Percentiles rank a stretch among this genome's conserved stretches.
Evolutionary conservation across 2,888 invertebrate species (phyloP).

Genomic region (Glyphotaelius pellucidus): DNA sequence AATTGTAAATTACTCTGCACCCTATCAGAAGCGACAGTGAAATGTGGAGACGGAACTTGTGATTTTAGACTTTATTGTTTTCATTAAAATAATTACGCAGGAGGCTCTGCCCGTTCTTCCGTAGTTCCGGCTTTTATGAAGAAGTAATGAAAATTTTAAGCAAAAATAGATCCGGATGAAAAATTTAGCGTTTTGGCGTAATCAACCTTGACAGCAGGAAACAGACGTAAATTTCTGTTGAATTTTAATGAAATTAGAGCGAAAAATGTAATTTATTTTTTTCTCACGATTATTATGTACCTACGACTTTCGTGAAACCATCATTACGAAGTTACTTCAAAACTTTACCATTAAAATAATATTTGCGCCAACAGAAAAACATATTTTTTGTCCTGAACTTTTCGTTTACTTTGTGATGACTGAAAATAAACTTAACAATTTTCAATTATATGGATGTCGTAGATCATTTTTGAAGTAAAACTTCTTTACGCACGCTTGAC

Average conservation of each 20-base stretch:
- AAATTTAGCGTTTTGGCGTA: not conserved
- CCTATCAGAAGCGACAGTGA: conserved; percentile 4
- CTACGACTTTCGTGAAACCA: not conserved
- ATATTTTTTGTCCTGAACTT: not conserved
- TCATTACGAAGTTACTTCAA: not conserved
- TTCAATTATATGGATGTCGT: not conserved
- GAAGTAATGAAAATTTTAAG: not conserved
- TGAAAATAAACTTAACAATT: not conserved
- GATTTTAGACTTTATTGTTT: conserved; percentile 7
- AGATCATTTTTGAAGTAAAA: no score
- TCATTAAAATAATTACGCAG: conserved; percentile 13
- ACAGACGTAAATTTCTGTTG: not conserved
- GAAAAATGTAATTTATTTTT: not conserved
- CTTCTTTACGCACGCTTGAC: no score
- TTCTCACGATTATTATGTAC: not conserved
- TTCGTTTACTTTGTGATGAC: not conserved
- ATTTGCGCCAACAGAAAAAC: not conserved
- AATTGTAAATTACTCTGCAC: conserved; percentile 26
- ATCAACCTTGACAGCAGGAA: not conserved
- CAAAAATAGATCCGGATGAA: not conserved
- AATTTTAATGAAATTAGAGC: not conserved
- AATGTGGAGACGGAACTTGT: conserved; percentile 9
- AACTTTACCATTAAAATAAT: not conserved
- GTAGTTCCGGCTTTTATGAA: not conserved
- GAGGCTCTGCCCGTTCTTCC: not conserved